Evolutionary conservation across 2,888 invertebrate species (phyloP).

Genomic region (Baronia brevicornis): DNA sequence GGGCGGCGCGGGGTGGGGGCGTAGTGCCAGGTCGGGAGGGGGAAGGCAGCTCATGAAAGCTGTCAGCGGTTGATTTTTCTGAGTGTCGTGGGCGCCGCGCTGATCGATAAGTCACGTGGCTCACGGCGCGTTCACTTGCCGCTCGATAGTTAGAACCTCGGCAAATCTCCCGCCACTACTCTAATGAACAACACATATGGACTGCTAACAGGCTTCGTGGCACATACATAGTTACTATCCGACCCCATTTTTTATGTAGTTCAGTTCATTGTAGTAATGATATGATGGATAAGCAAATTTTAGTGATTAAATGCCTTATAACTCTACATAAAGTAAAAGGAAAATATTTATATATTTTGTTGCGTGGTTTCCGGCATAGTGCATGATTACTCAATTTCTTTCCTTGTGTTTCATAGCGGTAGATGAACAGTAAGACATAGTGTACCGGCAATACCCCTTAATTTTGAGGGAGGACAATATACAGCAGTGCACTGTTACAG

Average conservation of each 20-base stretch:
- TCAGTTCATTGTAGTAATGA: slow-evolving; percentile 1
- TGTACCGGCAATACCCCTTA: too few relatives aligned
- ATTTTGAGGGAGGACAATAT: too few relatives aligned
- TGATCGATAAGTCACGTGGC: slow-evolving; percentile 75
- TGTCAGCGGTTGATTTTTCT: slow-evolving; percentile 76
- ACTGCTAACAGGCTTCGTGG: slow-evolving; percentile 23
- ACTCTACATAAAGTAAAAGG: too few relatives aligned
- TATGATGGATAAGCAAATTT: too few relatives aligned
- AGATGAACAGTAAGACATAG: too few relatives aligned
- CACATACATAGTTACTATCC: slow-evolving; percentile 16
- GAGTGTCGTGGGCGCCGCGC: slow-evolving; percentile 70
- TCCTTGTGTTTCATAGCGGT: too few relatives aligned
- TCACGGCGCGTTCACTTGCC: slow-evolving; percentile 40
- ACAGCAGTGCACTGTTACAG: too few relatives aligned
- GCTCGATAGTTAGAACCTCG: slow-evolving; percentile 51
- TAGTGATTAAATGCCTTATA: too few relatives aligned
- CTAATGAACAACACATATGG: slow-evolving; percentile 28
- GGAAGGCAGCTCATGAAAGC: slow-evolving; percentile 62
- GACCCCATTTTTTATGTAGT: slow-evolving; percentile 5
- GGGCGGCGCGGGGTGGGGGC: slow-evolving; percentile 39
- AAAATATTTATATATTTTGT: too few relatives aligned
- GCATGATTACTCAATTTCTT: too few relatives aligned
- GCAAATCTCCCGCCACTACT: slow-evolving; percentile 64
- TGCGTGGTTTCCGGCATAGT: too few relatives aligned
- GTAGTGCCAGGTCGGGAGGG: slow-evolving; percentile 25